phyloP scores from a whole-genome alignment of 2,113 vertebrate genomes.

The Hepsetus odoe region DNA sequence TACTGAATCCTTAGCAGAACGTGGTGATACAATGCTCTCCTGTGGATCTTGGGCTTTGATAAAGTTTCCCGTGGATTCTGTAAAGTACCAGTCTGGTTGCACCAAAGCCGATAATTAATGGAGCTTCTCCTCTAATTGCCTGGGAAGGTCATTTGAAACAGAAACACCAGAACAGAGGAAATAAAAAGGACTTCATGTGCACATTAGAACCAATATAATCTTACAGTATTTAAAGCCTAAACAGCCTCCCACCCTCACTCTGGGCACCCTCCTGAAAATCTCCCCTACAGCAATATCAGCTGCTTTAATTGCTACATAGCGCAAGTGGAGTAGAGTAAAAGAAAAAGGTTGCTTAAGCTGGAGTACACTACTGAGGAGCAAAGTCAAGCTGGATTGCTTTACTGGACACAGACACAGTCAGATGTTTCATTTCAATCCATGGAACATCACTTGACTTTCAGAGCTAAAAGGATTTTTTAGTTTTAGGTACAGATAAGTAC shows the following conservation, averaged over 20 bases:
- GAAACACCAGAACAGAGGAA: conserved; percentile 28
- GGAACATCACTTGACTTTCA: too few species aligned
- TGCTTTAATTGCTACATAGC: conserved; percentile 3
- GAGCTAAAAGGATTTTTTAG: too few species aligned
- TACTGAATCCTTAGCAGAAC: conserved; percentile 42
- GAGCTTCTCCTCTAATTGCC: conserved; percentile 52
- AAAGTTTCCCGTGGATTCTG: conserved; percentile 50
- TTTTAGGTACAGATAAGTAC: too few species aligned
- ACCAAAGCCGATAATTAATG: conserved; percentile 60
- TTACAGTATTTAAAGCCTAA: conserved; percentile 23
- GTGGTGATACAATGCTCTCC: conserved; percentile 48
- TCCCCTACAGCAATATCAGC: neutral
- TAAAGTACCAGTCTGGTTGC: conserved; percentile 54
- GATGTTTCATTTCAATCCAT: neutral
- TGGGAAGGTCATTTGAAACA: conserved; percentile 51
- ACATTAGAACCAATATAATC: conserved; percentile 17
- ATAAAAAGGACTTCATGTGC: conserved; percentile 28
- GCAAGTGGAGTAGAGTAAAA: neutral
- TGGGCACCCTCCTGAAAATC: neutral
- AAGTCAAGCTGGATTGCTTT: neutral
- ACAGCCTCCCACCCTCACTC: neutral
- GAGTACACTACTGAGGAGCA: neutral
- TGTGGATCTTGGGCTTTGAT: conserved; percentile 51
- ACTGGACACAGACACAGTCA: neutral
- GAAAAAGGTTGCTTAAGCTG: neutral